phyloP scores from a whole-genome alignment of 2,888 invertebrate species.

The Andrena chrysosceles region DNA sequence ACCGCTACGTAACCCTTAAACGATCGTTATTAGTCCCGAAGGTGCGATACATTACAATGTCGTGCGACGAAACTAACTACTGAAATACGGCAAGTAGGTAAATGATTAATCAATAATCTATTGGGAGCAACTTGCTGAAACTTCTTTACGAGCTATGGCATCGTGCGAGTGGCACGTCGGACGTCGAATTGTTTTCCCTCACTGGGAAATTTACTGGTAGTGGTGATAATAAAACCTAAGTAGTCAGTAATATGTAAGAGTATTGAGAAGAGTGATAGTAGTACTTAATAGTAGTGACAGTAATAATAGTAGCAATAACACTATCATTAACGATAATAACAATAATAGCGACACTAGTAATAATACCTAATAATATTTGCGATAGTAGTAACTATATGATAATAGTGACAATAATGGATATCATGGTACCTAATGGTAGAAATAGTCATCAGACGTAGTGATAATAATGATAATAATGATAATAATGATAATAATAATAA shows the following conservation, averaged over 20 bases:
- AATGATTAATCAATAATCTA: slow-evolving; percentile 72
- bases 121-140: slow-evolving; percentile 49
- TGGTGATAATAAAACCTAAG: not conserved
- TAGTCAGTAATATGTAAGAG: not conserved
- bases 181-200: slow-evolving; percentile 30
- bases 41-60: slow-evolving; percentile 58
- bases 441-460: too few relatives aligned
- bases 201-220: not conserved
- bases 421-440: too few relatives aligned
- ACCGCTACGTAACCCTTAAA: slow-evolving; percentile 57
- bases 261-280: too few relatives aligned
- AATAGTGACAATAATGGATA: too few relatives aligned
- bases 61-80: slow-evolving; percentile 61
- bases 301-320: too few relatives aligned
- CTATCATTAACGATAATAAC: too few relatives aligned
- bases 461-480: too few relatives aligned
- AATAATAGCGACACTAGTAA: too few relatives aligned
- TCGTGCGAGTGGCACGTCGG: not conserved
- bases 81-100: slow-evolving; percentile 56
- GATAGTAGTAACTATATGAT: too few relatives aligned
- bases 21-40: slow-evolving; percentile 63
- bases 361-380: too few relatives aligned
- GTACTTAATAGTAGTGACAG: too few relatives aligned
- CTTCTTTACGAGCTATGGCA: slow-evolving; percentile 49
- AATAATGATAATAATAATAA: too few relatives aligned